phyloP scores from a whole-genome alignment of 1,140 invertebrate genomes.

The Tetranychus urticae region DNA sequence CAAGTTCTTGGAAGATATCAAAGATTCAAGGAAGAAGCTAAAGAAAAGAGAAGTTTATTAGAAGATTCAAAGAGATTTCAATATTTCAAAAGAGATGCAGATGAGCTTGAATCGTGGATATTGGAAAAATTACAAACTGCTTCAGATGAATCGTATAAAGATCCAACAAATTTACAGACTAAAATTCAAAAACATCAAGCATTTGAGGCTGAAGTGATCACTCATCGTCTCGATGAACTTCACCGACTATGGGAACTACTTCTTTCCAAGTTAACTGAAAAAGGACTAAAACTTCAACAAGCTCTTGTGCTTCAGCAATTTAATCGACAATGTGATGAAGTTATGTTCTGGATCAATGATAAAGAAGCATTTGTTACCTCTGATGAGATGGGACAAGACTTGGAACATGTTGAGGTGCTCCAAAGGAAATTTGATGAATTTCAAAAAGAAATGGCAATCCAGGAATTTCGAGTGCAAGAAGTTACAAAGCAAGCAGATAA shows the following conservation, averaged over 20 bases:
- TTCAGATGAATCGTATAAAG: slow-evolving; percentile 93
- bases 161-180: slow-evolving; percentile 86
- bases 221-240: slow-evolving; percentile 43
- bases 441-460: slow-evolving; percentile 92
- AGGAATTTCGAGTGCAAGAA: slow-evolving; percentile 86
- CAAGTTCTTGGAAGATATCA: slow-evolving; percentile 67
- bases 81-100: slow-evolving; percentile 97
- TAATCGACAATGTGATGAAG: slow-evolving; percentile 86
- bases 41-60: slow-evolving; percentile 71
- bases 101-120: slow-evolving; percentile 98
- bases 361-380: slow-evolving; percentile 91
- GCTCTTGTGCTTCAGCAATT: slow-evolving; percentile 92
- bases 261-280: slow-evolving; percentile 69
- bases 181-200: slow-evolving; percentile 99
- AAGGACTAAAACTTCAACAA: slow-evolving; percentile 86
- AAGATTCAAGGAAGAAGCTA: slow-evolving; percentile 80
- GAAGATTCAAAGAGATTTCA: slow-evolving; percentile 93
- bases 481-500: slow-evolving; percentile 84
- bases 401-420: slow-evolving; percentile 94
- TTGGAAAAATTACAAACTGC: slow-evolving; percentile 94
- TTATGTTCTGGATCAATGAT: slow-evolving; percentile 98
- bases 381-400: slow-evolving; percentile 87
- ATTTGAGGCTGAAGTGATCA: slow-evolving; percentile 89
- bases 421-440: slow-evolving; percentile 99
- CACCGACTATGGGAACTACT: slow-evolving; percentile 85